Percentiles rank a stretch among this genome's conserved stretches.
Evolutionary conservation across 1,140 invertebrate species (phyloP).

Genomic region (Sitodiplosis mosellana): DNA sequence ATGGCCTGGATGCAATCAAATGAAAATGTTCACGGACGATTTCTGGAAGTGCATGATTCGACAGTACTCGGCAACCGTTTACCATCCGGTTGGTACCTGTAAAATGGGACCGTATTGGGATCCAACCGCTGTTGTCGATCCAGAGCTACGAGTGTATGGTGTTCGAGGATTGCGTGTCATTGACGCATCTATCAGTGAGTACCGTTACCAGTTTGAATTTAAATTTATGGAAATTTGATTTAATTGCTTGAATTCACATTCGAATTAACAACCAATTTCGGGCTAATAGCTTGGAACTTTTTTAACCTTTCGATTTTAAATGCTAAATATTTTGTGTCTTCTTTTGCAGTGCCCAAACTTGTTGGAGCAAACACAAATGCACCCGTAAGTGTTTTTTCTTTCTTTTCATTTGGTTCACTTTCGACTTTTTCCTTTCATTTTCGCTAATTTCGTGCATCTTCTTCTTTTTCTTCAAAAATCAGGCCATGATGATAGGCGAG

Average conservation of each 20-base stretch:
- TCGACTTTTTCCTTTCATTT: too few relatives aligned
- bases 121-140: constrained; percentile 70
- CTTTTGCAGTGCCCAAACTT: constrained; percentile 41
- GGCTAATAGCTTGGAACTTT: too few relatives aligned
- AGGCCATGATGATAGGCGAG: constrained; percentile 63
- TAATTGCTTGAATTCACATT: too few relatives aligned
- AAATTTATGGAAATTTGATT: too few relatives aligned
- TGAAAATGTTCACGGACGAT: constrained; percentile 43
- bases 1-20: constrained; percentile 49
- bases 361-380: constrained; percentile 73
- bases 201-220: too few relatives aligned
- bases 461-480: too few relatives aligned
- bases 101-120: constrained; percentile 86
- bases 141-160: constrained; percentile 60
- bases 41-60: constrained; percentile 75
- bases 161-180: constrained; percentile 59
- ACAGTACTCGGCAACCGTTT: constrained; percentile 59
- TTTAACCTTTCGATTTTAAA: too few relatives aligned
- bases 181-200: constrained; percentile 50
- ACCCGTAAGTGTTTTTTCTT: constrained; percentile 22
- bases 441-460: too few relatives aligned
- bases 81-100: constrained; percentile 76
- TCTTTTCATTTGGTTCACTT: too few relatives aligned
- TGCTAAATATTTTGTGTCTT: constrained; percentile 12
- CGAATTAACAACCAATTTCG: too few relatives aligned